Evolutionary conservation across 1,140 invertebrate genomes (phyloP), one percentile per base, ranked within the genome.

Genomic region (Tetragnatha versicolor): DNA sequence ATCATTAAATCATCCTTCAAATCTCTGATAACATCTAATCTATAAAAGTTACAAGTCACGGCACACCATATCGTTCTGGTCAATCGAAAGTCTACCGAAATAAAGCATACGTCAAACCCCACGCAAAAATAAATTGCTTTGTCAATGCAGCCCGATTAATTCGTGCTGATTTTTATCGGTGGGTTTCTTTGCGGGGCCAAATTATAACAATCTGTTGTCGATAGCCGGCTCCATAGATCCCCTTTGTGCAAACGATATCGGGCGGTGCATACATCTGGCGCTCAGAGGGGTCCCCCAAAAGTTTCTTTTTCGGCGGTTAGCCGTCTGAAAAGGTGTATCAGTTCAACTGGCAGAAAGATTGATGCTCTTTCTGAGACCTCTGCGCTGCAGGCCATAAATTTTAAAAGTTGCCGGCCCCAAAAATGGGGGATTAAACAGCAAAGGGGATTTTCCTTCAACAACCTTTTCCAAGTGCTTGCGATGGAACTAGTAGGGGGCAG

Each of bases 281-380:
- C 22, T 25, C 31, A 75, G 35, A 53, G 25, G 47, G 45, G 58
- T 65, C 42, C 73, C 61, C 42, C 31, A 65, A 63, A 65, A 45
- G 69, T 31, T 68, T 49, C 58, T 63, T 53, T 53, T 66, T 66
- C 33, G 60, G 60, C 58, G 60, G 73, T 61, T 65, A 51, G 31
- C 12, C 33, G 12, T 20, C 45, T 76, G 31, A 76, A 76, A 76
- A 76, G 73, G 60, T 76, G 60, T 63, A 76, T 76, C 73, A 61
- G 72, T 49, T 75, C 45, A 61, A 27, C 72, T 76, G 73, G 73
- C 73, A 76, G 73, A 25, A 76, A 76, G 73, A 76, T 76, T 76
- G 73, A 76, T 76, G 61, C 60, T 47, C 60, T n/a, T 37, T 65
- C 53, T 45, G 60, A 39, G 73, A 76, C 73, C 73, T 76, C 58